A percentile compares a stretch with the other conserved stretches of the same genome.
These are phyloP conservation scores for Chiloscyllium punctatum DNA, from an alignment of 2,797 vertebrate genomes.

Conservation along the genomic window DNA sequence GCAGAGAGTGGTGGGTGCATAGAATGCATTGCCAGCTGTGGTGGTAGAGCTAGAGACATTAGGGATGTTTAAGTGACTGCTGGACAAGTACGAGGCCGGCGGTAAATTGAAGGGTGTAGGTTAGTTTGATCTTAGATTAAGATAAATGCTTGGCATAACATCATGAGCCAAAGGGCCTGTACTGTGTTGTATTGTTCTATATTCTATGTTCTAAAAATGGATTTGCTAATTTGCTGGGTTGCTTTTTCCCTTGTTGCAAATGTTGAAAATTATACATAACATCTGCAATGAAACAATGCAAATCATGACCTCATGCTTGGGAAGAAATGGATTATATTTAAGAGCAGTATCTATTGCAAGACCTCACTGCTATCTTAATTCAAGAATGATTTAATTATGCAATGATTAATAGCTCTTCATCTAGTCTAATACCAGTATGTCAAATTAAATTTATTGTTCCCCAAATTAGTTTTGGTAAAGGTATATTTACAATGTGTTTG, in stretches of 20 bases:
- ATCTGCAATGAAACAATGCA: neutral
- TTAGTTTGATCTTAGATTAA: too few species aligned
- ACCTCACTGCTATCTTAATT: neutral
- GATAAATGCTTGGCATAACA: too few species aligned
- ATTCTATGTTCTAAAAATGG: too few species aligned
- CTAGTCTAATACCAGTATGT: neutral
- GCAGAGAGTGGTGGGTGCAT: too few species aligned
- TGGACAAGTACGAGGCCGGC: too few species aligned
- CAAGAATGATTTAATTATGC: too few species aligned
- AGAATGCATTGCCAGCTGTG: too few species aligned
- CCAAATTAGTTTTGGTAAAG: neutral
- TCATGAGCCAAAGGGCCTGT: too few species aligned
- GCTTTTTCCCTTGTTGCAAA: neutral
- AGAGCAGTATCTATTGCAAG: neutral
- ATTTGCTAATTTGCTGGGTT: neutral
- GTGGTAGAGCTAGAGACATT: too few species aligned
- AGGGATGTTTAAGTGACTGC: too few species aligned
- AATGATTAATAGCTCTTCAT: neutral
- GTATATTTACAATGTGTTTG: neutral
- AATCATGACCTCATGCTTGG: neutral
- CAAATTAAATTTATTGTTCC: neutral
- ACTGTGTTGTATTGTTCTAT: too few species aligned
- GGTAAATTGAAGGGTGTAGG: too few species aligned
- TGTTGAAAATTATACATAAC: neutral
- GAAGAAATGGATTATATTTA: neutral